Percentiles rank a stretch among this genome's conserved stretches.
phyloP scores from a whole-genome alignment of 2,113 vertebrate genomes.

The Platysteira castanea region DNA sequence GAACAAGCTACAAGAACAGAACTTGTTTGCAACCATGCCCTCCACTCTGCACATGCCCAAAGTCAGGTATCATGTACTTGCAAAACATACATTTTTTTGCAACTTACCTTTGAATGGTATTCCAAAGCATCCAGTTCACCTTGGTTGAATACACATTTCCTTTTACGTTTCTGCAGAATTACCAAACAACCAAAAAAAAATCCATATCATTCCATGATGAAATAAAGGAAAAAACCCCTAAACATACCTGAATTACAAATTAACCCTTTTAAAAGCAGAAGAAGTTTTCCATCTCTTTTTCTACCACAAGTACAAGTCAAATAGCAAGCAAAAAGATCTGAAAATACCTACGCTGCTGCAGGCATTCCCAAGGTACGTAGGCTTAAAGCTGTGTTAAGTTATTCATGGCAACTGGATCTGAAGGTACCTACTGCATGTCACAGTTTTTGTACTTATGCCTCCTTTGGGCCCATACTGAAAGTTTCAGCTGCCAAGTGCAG shows the following conservation, averaged over 20 bases:
- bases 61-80: not conserved
- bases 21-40: not conserved
- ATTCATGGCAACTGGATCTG: not conserved
- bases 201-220: not conserved
- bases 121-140: constrained; percentile 85
- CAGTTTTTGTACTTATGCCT: not conserved
- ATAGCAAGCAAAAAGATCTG: not conserved
- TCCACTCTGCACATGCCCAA: fast-evolving
- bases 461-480: not conserved
- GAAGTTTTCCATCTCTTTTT: not conserved
- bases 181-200: not conserved
- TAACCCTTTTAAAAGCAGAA: not conserved
- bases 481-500: not conserved
- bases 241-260: not conserved
- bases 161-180: constrained; percentile 81
- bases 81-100: not conserved
- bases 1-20: not conserved
- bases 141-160: constrained; percentile 82
- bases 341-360: not conserved
- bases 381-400: not conserved
- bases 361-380: not conserved
- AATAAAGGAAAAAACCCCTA: not conserved
- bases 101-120: constrained; percentile 84
- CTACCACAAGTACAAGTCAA: not conserved
- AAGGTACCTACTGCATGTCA: not conserved